These are phyloP conservation scores for Arrhamphus sclerolepis DNA, from an alignment of 2,797 vertebrate species.

Conservation along the genomic window DNA sequence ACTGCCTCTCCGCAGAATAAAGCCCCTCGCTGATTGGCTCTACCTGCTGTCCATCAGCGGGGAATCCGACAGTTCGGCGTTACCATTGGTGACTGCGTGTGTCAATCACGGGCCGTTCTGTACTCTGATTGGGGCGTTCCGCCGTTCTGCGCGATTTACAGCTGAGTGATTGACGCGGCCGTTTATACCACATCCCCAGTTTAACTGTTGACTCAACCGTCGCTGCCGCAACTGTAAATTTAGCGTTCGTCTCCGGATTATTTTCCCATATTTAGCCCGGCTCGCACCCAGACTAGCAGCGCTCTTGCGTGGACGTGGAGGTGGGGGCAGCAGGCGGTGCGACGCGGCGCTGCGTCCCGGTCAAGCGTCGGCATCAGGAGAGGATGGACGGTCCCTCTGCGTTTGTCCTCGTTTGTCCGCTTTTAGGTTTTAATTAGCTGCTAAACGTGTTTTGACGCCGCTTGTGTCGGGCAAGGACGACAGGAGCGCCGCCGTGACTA, in stretches of 20 bases:
- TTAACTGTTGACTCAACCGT: conserved; percentile 10
- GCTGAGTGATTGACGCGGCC: conserved; percentile 47
- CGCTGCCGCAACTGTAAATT: conserved; percentile 30
- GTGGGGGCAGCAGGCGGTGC: conserved; percentile 47
- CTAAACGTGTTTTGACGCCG: conserved; percentile 24
- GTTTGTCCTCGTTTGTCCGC: conserved; percentile 37
- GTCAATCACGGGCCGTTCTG: conserved; percentile 30
- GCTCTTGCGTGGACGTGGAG: conserved; percentile 43
- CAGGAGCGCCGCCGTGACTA: conserved; percentile 49
- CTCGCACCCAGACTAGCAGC: conserved; percentile 16
- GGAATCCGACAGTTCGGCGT: not conserved
- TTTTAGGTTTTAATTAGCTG: conserved; percentile 62
- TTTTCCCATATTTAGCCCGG: not conserved
- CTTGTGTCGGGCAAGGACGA: conserved; percentile 35
- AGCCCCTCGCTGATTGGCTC: conserved; percentile 49
- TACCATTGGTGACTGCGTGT: conserved; percentile 33
- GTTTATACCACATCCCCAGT: conserved; percentile 27
- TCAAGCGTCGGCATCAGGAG: conserved; percentile 56
- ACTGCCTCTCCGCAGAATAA: conserved; percentile 70
- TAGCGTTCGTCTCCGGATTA: not conserved
- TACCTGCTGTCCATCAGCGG: conserved; percentile 10
- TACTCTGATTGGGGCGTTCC: conserved; percentile 58
- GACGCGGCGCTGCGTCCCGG: conserved; percentile 54
- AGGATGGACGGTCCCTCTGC: conserved; percentile 49
- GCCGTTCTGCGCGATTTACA: conserved; percentile 55